Evolutionary conservation across 2,888 invertebrate species (phyloP), one percentile per base, ranked within the genome.

Genomic region (Amphipoea oculea): DNA sequence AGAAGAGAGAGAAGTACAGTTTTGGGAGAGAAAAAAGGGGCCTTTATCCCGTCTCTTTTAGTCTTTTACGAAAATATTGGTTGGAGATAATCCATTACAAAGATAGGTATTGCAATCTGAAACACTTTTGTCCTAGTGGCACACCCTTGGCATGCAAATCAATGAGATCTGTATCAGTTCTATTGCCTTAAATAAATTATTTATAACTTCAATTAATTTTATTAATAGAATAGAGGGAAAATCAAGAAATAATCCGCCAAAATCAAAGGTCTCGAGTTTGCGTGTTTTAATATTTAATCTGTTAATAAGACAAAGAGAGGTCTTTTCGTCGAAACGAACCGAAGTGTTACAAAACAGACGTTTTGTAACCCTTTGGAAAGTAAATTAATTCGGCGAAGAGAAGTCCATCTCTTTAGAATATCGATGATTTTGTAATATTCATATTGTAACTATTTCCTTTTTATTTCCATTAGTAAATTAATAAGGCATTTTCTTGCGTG

Each of bases 261-360:
- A 14, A 54, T 51, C 57, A 73, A 48, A 5, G 14, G 17, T 23
- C 36, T 70, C n/a, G 36, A 54, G 17, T 29, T 23, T 65, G 4
- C 62, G 42, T 73, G 48, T 63, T 79, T 85, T 83, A 77, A 80
- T 85, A 85, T 76, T 83, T 75, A 80, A 84, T 81, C 73, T 57
- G 40, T 66, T 42, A 75, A 73, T 81, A 72, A 74, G 70, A 48
- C 68, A 40, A 69, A 78, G 76, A 68, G 65, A 76, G 60, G 20
- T 70, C 17, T 76, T 70, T 76, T 66, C n/a, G 11, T 5, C 11
- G 14, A 68, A 76, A 72, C 54, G 45, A 57, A 40, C 29, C 62
- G 42, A 74, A 83, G 23, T 62, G 76, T 69, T 76, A 62, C 72
- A 72, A 73, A 78, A 54, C 73, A 79, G 81, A 81, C 76, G 36